Conservation (phyloP, 1,140 invertebrate genomes). For the Branchinecta lindahli region DNA sequence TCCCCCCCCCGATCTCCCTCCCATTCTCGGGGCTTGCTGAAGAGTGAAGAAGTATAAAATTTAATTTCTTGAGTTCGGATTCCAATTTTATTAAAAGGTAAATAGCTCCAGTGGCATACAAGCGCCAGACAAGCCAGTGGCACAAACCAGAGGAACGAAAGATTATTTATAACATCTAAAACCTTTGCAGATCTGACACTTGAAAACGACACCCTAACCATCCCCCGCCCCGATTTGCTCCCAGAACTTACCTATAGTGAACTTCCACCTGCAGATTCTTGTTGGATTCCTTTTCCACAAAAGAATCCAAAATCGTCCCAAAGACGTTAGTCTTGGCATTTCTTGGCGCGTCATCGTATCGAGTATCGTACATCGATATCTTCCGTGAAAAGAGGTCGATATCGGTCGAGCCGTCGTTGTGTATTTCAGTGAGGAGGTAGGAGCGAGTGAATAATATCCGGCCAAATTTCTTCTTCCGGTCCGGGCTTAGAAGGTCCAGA, state of each 20-base stretch:
- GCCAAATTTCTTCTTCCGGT: constrained; percentile 48
- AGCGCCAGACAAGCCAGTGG: too few relatives aligned
- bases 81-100: too few relatives aligned
- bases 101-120: too few relatives aligned
- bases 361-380: constrained; percentile 68
- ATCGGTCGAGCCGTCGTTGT: constrained; percentile 74
- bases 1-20: constrained; percentile 12
- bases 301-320: constrained; percentile 67
- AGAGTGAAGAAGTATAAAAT: too few relatives aligned
- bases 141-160: too few relatives aligned
- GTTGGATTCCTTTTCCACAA: constrained; percentile 30
- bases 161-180: too few relatives aligned
- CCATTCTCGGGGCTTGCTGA: too few relatives aligned
- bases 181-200: too few relatives aligned
- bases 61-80: too few relatives aligned
- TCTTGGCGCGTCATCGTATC: constrained; percentile 38
- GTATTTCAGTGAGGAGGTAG: constrained; percentile 59
- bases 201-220: too few relatives aligned
- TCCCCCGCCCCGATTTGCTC: constrained; percentile 11
- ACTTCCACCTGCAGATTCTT: constrained; percentile 63
- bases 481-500: constrained; percentile 41
- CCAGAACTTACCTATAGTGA: constrained; percentile 39
- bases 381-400: constrained; percentile 84
- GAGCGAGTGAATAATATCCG: constrained; percentile 86
- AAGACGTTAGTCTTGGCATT: constrained; percentile 58